Evolutionary conservation across 1,140 invertebrate genomes (phyloP), one percentile per base, ranked within the genome.

Genomic region (Aphaenogaster floridana): DNA sequence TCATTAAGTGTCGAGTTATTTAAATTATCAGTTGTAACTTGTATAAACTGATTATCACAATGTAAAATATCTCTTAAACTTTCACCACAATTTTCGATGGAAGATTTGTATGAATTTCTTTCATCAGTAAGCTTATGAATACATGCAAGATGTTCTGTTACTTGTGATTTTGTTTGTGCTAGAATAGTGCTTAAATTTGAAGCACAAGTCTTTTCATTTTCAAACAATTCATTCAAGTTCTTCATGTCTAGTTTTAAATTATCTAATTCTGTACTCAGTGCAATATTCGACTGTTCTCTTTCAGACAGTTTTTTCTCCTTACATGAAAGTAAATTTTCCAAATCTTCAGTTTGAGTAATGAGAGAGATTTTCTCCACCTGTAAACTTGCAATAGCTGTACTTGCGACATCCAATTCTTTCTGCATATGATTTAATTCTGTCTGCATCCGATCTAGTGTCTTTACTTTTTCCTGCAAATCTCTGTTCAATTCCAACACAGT

Each of bases 231-330:
- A 61, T 89, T 85, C 81, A 90, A 80, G 17, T 59, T 42, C 66
- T 92, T 78, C n/a, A 77, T 68, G 28, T 64, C 42, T n/a, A 50
- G 50, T 45, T 89, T 90, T 13, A 91, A 86, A 61, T 80, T 77
- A 52, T 52, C 76, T 17, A 92, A 52, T 45, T 91, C 36, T 36
- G 39, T 85, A 76, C 83, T 92, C 34, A 93, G 42, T 54, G 61
- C 63, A 59, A 79, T 86, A 50, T 88, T 90, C 13, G 36, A 85
- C n/a, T 91, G 69, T 64, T 93, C 84, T 9, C 42, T 21, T 77
- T 68, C 63, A n/a, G 17, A 66, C 4, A 94, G 50, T 9, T 42
- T 59, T 59, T 72, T 68, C 66, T 93, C 87, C 52, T 89, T 92
- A 3, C 4, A 57, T 1, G 3, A 34, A 21, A 91, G 81, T 36